Conservation (phyloP, 2,797 vertebrate genomes). For the Aphelocoma californica region DNA sequence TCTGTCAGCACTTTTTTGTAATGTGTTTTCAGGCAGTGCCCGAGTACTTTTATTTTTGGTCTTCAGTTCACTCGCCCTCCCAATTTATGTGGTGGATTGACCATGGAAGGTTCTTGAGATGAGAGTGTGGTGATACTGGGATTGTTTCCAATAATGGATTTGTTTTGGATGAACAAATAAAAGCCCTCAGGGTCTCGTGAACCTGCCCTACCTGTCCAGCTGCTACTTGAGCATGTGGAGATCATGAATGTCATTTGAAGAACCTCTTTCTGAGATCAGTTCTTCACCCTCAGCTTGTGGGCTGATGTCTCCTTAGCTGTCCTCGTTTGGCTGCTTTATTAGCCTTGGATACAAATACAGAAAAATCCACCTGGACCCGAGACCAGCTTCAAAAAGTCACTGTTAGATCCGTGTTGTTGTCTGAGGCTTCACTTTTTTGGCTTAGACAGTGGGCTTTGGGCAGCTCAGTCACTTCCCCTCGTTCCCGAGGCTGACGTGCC, state of each 20-base stretch:
- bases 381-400: background rate
- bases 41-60: background rate
- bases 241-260: background rate
- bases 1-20: background rate
- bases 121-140: background rate
- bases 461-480: background rate
- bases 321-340: background rate
- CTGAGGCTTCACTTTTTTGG: accelerated
- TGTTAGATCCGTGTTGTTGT: accelerated
- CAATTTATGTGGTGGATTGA: background rate
- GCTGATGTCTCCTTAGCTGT: background rate
- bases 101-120: background rate
- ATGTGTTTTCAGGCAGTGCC: background rate
- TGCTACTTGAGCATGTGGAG: accelerated
- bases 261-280: background rate
- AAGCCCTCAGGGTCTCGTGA: background rate
- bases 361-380: background rate
- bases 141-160: background rate
- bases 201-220: background rate
- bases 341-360: background rate
- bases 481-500: accelerated
- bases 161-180: background rate
- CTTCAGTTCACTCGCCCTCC: background rate
- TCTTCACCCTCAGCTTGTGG: background rate
- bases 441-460: background rate